phyloP scores from a whole-genome alignment of 1,140 invertebrate species.

The Harpegnathos saltator region DNA sequence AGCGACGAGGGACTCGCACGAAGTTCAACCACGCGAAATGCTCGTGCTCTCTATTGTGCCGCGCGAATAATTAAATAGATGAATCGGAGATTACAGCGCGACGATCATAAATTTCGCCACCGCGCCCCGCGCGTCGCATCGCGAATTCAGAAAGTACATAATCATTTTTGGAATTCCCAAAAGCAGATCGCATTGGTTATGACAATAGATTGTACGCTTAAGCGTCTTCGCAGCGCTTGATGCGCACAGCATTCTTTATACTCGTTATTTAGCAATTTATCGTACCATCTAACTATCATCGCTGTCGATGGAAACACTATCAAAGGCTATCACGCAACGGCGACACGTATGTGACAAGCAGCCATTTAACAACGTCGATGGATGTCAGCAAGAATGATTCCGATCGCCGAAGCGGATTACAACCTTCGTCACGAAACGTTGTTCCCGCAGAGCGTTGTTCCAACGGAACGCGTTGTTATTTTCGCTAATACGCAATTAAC shows the following conservation, averaged over 20 bases:
- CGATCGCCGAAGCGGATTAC: neutral
- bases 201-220: conserved; percentile 30
- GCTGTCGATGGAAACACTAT: conserved; percentile 20
- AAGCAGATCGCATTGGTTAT: neutral
- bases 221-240: conserved; percentile 9
- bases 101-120: conserved; percentile 26
- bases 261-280: conserved; percentile 42
- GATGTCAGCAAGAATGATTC: conserved; percentile 1
- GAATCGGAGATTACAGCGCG: conserved; percentile 35
- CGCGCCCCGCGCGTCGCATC: neutral
- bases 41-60: neutral
- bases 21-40: conserved; percentile 15
- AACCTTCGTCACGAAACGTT: neutral
- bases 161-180: conserved; percentile 31
- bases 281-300: neutral
- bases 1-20: neutral
- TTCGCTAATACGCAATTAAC: neutral
- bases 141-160: neutral
- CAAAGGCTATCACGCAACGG: neutral
- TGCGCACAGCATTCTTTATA: neutral
- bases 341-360: neutral
- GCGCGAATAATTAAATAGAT: conserved; percentile 46
- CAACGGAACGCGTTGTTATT: neutral
- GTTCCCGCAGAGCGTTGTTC: neutral
- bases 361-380: neutral